Base-by-base conservation (phyloP, 2,888 invertebrate genomes). In the Chymomyza fuscimana region DNA sequence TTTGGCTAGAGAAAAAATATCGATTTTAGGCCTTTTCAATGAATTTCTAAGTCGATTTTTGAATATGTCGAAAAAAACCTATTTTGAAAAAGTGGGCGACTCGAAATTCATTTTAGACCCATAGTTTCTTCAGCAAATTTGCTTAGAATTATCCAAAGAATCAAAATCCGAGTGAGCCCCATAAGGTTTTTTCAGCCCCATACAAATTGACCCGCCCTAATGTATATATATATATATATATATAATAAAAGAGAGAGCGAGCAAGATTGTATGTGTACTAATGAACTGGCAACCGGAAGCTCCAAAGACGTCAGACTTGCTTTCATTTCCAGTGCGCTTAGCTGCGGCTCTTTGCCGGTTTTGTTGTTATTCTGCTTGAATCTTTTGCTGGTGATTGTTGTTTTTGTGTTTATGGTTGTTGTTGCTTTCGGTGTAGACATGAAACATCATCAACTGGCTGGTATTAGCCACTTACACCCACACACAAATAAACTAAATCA, bases 281-380 rank as follows among this genome's bases (percentile, higher is more conserved):
- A 46, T 46, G 40, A 46, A 12, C 16, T 50, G 25, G 25, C 12
- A 40, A 51, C 12, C 40, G 52, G 65, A 46, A 66, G 46, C 59
- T n/a, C 59, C 50, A 66, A 66, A 54, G 54, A 54, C 54, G 54
- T n/a, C 54, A 54, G 54, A 54, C 54, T 19, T 54, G 19, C 54
- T 19, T 54, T 54, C 54, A 54, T 54, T 54, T 54, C 54, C 54
- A 54, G 19, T 54, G 54, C 54, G 40, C 40, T 22, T 19, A 54
- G 19, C 54, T 54, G 1, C 5, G 54, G 19, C 54, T 54, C 16
- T 22, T 32, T 16, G 16, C 22, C 54, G 16, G 54, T 65, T 54
- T n/a, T 36, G 32, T 32, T 32, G 32, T 32, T 32, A 32, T 32
- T 32, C 32, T 5, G 32, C 1, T 32, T 32, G 32, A 32, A 32